Evolutionary conservation across 2,797 vertebrate species (phyloP).

Genomic region (Diplodus sargus): DNA sequence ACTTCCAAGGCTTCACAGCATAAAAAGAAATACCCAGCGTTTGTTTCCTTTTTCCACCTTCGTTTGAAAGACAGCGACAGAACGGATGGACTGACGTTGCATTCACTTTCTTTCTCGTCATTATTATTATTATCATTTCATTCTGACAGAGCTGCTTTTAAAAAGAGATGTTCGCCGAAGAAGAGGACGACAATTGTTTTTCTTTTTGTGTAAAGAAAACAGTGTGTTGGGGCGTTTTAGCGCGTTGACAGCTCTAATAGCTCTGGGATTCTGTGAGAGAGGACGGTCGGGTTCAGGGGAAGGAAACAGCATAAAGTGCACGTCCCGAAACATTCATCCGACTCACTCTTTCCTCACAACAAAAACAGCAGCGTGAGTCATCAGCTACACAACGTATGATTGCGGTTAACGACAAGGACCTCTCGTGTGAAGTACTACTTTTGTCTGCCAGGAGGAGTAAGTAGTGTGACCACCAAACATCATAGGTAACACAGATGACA

Average conservation of each 20-base stretch:
- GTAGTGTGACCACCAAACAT: background rate
- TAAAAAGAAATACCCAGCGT: background rate
- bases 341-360: background rate
- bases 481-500: background rate
- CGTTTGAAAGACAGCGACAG: constrained; percentile 1
- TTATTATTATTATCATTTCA: background rate
- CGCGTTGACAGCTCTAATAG: background rate
- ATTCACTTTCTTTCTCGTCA: constrained; percentile 12
- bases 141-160: background rate
- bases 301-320: constrained; percentile 9
- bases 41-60: constrained; percentile 7
- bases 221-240: constrained; percentile 10
- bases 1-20: background rate
- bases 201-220: background rate
- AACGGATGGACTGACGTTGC: background rate
- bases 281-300: constrained; percentile 7
- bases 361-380: background rate
- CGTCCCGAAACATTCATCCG: background rate
- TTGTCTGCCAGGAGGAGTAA: background rate
- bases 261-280: constrained; percentile 5
- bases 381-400: background rate
- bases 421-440: background rate
- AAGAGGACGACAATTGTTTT: constrained; percentile 2
- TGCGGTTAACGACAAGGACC: background rate
- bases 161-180: constrained; percentile 5